Percentiles rank a stretch among this genome's conserved stretches.
Conservation (phyloP, 2,797 vertebrate genomes). For the Corythornis leucogaster region DNA sequence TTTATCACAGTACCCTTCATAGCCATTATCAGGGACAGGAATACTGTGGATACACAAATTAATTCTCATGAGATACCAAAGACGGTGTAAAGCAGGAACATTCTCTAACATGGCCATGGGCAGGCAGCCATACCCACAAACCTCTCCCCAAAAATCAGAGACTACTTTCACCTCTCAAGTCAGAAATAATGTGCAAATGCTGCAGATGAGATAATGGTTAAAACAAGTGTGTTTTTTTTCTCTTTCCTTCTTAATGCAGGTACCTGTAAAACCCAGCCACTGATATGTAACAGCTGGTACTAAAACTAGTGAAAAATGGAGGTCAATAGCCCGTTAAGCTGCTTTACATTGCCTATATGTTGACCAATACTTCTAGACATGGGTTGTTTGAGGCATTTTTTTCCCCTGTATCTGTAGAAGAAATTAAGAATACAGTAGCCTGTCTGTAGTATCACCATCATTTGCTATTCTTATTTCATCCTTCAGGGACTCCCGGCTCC, state of each 20-base stretch:
- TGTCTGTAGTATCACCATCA: neutral
- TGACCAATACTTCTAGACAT: neutral
- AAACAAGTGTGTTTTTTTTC: neutral
- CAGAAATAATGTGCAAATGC: neutral
- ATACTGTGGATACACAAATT: neutral
- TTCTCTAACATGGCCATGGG: rapidly evolving
- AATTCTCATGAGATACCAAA: neutral
- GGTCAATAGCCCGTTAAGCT: neutral
- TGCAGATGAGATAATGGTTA: neutral
- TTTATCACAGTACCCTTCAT: neutral
- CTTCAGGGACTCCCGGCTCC: conserved; percentile 88
- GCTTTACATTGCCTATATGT: neutral
- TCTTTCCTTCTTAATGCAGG: neutral
- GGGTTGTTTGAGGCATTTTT: neutral
- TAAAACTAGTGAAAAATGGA: neutral
- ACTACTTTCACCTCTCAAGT: neutral
- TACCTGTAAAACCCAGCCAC: neutral
- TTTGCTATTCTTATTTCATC: neutral
- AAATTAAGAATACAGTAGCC: neutral
- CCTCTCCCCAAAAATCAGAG: neutral
- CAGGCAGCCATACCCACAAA: neutral
- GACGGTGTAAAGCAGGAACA: neutral
- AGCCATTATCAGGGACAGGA: neutral
- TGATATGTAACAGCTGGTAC: neutral
- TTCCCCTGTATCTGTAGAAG: neutral